These are phyloP conservation scores for Sphyrna mokarran DNA, from an alignment of 2,113 vertebrate species.

Conservation along the genomic window DNA sequence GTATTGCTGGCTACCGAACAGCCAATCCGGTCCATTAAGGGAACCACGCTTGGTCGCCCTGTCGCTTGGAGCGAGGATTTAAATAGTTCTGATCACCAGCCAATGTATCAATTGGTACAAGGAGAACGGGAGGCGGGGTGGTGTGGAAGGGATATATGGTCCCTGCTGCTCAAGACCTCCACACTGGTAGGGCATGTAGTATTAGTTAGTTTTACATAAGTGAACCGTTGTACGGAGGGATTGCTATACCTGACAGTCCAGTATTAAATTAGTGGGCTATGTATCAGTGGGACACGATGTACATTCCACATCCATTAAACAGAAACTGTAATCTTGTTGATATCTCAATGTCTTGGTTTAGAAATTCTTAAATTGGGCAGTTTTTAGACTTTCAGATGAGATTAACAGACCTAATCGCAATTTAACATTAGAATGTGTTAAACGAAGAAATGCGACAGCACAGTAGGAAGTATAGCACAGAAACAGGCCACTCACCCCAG, in stretches of 20 bases:
- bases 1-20: not conserved
- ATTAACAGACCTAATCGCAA: not conserved
- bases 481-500: too few relatives aligned
- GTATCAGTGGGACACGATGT: not conserved
- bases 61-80: too few relatives aligned
- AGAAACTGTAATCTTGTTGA: not conserved
- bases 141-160: not conserved
- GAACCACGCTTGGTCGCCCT: not conserved
- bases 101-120: not conserved
- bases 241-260: not conserved
- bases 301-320: not conserved
- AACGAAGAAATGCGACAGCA: too few relatives aligned
- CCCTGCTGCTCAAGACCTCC: not conserved
- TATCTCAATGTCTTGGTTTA: not conserved
- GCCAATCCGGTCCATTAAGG: not conserved
- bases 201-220: not conserved
- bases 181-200: not conserved
- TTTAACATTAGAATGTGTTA: not conserved
- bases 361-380: not conserved
- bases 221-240: not conserved
- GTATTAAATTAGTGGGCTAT: not conserved
- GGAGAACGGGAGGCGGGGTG: not conserved
- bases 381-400: not conserved
- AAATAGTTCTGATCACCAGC: too few relatives aligned
- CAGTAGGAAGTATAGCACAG: too few relatives aligned